Percentiles rank a stretch among this genome's conserved stretches.
These are phyloP conservation scores for Lepidurus packardi DNA, from an alignment of 1,140 invertebrate genomes.

Conservation along the genomic window DNA sequence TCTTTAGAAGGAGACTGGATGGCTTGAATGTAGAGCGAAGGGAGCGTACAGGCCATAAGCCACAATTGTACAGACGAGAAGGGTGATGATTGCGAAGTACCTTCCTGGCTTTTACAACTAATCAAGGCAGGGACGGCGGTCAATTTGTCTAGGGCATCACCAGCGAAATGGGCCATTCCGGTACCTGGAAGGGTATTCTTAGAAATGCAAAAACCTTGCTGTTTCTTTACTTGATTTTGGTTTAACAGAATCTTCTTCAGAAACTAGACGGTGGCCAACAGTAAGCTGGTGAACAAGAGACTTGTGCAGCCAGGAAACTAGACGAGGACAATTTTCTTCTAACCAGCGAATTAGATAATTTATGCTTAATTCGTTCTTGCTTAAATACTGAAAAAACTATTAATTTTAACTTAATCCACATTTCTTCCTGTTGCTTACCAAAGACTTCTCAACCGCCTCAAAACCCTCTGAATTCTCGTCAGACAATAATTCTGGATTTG, in stretches of 20 bases:
- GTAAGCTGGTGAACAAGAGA: constrained; percentile 68
- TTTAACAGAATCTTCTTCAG: constrained; percentile 43
- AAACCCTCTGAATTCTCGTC: not conserved
- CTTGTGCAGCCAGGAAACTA: constrained; percentile 69
- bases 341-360: constrained; percentile 74
- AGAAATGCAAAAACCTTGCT: constrained; percentile 2
- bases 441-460: not conserved
- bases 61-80: constrained; percentile 1
- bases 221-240: constrained; percentile 24
- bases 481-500: not conserved
- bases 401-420: not conserved
- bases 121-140: constrained; percentile 33
- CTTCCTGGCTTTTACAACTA: not conserved
- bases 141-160: constrained; percentile 42
- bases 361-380: constrained; percentile 63
- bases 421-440: not conserved
- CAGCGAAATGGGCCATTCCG: constrained; percentile 30
- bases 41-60: constrained; percentile 43
- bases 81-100: not conserved
- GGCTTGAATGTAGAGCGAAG: constrained; percentile 37
- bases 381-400: constrained; percentile 57
- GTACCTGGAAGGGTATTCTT: not conserved
- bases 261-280: constrained; percentile 55
- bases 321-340: constrained; percentile 63
- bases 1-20: constrained; percentile 23